A percentile compares a stretch with the other conserved stretches of the same genome.
These are phyloP conservation scores for Sorex araneus DNA, from an alignment of 2,113 vertebrate genomes.

Conservation along the genomic window DNA sequence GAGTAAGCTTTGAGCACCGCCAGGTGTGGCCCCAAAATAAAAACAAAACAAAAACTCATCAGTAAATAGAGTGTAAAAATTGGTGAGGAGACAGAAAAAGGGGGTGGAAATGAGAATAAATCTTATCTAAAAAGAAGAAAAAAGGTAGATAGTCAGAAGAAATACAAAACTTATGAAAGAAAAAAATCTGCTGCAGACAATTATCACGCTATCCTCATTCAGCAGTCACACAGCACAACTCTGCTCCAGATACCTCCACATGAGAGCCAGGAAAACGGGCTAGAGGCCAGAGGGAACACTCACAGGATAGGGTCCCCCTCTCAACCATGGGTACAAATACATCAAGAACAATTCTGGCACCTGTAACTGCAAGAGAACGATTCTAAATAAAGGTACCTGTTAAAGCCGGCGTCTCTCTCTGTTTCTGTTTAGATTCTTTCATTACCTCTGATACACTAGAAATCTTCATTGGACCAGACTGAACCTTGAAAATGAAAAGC, in stretches of 20 bases:
- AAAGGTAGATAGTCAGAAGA: background rate
- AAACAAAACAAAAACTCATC: background rate
- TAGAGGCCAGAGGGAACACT: background rate
- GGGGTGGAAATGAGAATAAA: background rate
- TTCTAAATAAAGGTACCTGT: slow-evolving; percentile 78
- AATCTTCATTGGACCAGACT: slow-evolving; percentile 90
- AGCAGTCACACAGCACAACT: background rate
- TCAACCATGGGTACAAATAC: background rate
- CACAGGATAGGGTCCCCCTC: background rate
- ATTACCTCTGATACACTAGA: slow-evolving; percentile 92
- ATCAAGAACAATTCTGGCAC: background rate
- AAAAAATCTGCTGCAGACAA: background rate
- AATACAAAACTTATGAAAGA: background rate
- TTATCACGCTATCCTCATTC: background rate
- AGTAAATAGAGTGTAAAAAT: background rate
- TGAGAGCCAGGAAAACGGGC: background rate
- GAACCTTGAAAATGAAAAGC: slow-evolving; percentile 82
- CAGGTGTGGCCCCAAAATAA: background rate
- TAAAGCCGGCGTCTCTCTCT: slow-evolving; percentile 82
- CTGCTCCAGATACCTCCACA: background rate
- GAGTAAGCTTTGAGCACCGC: no score
- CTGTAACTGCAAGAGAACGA: background rate
- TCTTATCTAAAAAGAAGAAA: slow-evolving; percentile 6
- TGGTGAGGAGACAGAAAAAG: background rate
- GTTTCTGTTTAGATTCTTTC: slow-evolving; percentile 90